Percentiles rank a stretch among this genome's conserved stretches.
These are phyloP conservation scores for Nilaparvata lugens DNA, from an alignment of 1,140 invertebrate genomes.

Conservation along the genomic window DNA sequence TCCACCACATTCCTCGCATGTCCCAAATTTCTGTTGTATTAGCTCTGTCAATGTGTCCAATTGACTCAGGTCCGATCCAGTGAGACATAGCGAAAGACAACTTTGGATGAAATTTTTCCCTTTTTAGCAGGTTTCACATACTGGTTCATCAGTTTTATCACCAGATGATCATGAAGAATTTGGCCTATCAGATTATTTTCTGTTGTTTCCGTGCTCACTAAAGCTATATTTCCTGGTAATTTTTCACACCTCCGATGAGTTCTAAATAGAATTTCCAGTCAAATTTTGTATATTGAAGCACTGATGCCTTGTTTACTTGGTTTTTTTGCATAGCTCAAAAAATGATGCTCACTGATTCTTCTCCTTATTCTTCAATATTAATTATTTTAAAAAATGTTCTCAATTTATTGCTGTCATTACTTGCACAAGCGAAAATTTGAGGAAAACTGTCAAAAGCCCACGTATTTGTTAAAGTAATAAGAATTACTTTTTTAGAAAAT, in stretches of 20 bases:
- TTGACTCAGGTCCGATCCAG: too few species aligned
- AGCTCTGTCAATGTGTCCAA: too few species aligned
- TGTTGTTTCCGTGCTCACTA: background rate
- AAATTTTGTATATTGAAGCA: background rate
- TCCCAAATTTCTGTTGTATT: too few species aligned
- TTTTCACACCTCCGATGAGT: background rate
- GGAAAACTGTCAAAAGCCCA: conserved; percentile 1
- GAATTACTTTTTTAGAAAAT: too few species aligned
- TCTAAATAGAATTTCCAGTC: background rate
- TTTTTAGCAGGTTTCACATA: too few species aligned
- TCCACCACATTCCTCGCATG: too few species aligned
- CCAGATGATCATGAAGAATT: too few species aligned
- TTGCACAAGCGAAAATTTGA: background rate
- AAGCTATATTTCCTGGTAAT: background rate
- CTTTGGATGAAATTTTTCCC: too few species aligned
- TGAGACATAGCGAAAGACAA: too few species aligned
- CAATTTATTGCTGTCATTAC: background rate
- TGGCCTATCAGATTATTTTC: background rate
- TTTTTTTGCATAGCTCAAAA: background rate
- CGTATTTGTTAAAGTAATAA: background rate
- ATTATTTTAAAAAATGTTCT: background rate
- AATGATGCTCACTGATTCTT: background rate
- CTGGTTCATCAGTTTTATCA: too few species aligned
- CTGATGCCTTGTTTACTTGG: background rate
- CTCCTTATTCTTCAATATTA: background rate